These are phyloP conservation scores for Theonella swinhoei DNA, from an alignment of 37 sponge, comb jelly and placozoan genomes.

Conservation along the genomic window DNA sequence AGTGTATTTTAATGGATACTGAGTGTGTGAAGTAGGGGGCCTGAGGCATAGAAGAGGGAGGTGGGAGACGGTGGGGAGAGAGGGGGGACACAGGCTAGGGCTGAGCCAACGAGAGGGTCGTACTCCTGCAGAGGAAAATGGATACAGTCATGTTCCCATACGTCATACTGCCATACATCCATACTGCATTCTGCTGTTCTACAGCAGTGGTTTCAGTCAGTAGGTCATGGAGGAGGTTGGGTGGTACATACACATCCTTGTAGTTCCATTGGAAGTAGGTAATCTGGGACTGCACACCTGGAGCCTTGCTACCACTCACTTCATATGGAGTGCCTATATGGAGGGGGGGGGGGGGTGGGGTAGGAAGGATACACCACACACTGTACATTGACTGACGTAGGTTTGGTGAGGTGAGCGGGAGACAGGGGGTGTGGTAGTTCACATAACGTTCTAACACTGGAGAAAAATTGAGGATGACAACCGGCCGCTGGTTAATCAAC, in stretches of 20 bases:
- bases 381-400: background rate
- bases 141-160: background rate
- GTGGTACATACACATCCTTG: slow-evolving; percentile 8
- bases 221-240: background rate
- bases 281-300: background rate
- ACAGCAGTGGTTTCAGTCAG: background rate
- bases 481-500: too few relatives aligned
- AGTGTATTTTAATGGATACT: slow-evolving; percentile 35
- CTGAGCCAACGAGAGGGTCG: slow-evolving; percentile 4
- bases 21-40: slow-evolving; percentile 33
- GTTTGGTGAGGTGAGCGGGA: slow-evolving; percentile 28
- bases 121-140: background rate
- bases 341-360: background rate
- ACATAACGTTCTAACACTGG: background rate
- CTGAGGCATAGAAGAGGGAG: slow-evolving; percentile 27
- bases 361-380: background rate
- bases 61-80: background rate
- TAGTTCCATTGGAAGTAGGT: slow-evolving; percentile 5
- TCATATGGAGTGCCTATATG: slow-evolving; percentile 3
- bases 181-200: background rate
- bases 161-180: too few relatives aligned
- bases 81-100: background rate
- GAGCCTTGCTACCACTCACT: background rate
- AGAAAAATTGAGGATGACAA: too few relatives aligned
- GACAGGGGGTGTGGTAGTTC: slow-evolving; percentile 1